phyloP scores from a whole-genome alignment of 1,140 invertebrate genomes.

The Trigoniulus corallinus region DNA sequence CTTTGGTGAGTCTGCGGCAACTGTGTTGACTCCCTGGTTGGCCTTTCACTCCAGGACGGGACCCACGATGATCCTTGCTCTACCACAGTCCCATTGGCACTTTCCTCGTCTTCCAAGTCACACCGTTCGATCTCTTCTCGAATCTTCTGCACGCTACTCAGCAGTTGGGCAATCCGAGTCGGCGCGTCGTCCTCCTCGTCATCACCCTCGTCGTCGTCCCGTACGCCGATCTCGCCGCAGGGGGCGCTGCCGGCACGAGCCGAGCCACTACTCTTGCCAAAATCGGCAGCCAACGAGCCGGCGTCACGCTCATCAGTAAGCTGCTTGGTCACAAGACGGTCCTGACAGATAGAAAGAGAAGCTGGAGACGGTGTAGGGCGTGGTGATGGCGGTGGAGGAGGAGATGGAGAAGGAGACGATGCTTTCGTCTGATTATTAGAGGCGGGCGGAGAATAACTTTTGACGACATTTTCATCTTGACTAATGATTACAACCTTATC shows the following conservation, averaged over 20 bases:
- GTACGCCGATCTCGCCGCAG: not conserved
- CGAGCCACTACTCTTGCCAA: constrained; percentile 1
- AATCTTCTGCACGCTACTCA: constrained; percentile 3
- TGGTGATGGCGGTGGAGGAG: too few relatives aligned
- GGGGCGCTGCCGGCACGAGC: not conserved
- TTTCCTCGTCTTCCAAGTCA: not conserved
- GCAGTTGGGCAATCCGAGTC: not conserved
- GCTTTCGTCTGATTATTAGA: too few relatives aligned
- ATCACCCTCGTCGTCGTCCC: not conserved
- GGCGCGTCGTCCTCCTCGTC: not conserved
- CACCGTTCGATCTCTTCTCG: constrained; percentile 2
- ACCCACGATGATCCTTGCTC: not conserved
- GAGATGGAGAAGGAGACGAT: too few relatives aligned
- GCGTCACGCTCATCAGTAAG: not conserved
- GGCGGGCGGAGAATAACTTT: too few relatives aligned
- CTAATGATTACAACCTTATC: not conserved
- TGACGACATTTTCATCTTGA: not conserved
- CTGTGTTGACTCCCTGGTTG: not conserved
- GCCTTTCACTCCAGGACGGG: not conserved
- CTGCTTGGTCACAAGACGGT: not conserved
- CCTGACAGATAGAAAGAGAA: not conserved
- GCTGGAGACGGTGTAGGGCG: too few relatives aligned
- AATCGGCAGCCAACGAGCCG: not conserved
- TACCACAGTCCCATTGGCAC: not conserved
- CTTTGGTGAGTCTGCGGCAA: not conserved